A percentile compares a stretch with the other conserved stretches of the same genome.
Conservation (phyloP, 2,888 invertebrate species). For the Spodoptera exigua region DNA sequence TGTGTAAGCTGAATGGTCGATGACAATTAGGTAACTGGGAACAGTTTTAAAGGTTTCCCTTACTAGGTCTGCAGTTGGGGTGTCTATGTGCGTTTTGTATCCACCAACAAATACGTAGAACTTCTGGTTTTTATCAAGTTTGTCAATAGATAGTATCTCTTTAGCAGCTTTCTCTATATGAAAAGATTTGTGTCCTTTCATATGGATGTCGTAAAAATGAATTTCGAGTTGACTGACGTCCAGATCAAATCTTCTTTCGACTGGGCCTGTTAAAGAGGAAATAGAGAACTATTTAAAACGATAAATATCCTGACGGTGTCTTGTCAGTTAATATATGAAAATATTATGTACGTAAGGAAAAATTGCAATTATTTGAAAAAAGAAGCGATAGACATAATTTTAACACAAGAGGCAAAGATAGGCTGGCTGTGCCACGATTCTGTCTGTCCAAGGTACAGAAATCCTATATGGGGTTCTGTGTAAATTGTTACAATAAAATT, state of each 20-base stretch:
- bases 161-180: conserved; percentile 71
- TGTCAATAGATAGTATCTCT: conserved; percentile 69
- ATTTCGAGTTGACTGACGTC: conserved; percentile 76
- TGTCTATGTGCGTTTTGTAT: conserved; percentile 78
- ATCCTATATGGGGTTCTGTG: too few species aligned
- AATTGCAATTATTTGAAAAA: too few species aligned
- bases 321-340: background rate
- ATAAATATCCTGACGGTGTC: too few species aligned
- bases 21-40: conserved; percentile 78
- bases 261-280: conserved; percentile 67
- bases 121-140: conserved; percentile 70
- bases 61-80: conserved; percentile 73
- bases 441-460: too few species aligned
- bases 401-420: too few species aligned
- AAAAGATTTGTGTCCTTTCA: conserved; percentile 65
- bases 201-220: conserved; percentile 78
- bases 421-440: too few species aligned
- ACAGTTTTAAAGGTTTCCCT: conserved; percentile 73
- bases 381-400: too few species aligned
- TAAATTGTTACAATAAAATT: too few species aligned
- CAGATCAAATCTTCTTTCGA: conserved; percentile 68
- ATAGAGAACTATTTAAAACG: too few species aligned
- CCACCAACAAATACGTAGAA: conserved; percentile 79
- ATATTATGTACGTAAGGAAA: too few species aligned
- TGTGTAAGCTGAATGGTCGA: conserved; percentile 81